Evolutionary conservation across 1,140 invertebrate genomes (phyloP), one percentile per base, ranked within the genome.

Genomic region (Pseudomyrmex gracilis): DNA sequence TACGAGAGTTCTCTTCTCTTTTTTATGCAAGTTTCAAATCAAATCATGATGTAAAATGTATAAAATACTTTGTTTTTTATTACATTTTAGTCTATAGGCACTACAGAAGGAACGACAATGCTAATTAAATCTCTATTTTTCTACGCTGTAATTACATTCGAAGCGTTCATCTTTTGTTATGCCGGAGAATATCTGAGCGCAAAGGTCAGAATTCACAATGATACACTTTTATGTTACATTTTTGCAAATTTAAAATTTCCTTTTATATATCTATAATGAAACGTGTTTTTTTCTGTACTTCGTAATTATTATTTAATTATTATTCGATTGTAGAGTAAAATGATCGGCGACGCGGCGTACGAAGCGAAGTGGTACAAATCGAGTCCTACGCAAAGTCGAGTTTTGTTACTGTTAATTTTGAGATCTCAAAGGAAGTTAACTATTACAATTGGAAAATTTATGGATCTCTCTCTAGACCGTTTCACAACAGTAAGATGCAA

Each of bases 111-210:
- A 0, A 5, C 82, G 12, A 47, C 55, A 9, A 22, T 55, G 24
- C 0, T 87, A n/a, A 55, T 84, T 34, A 86, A 68, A 51, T 63
- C 70, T 24, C 51, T 57, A 4, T 66, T 87, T 9, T 87, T 87
- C 60, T 86, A 87, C 9, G 1, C 64, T 8, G 85, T 71, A 5
- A 84, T 87, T 4, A 80, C 60, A 1, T 34, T 68, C 73, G 84
- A 88, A 9, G 86, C 86, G 7, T 89, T 88, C 47, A 61, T 88
- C 47, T 87, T 87, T 73, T 88, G 73, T 60, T 86, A 76, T 13
- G 87, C 82, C 47, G 87, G 85, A 17, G 85, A 88, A 77, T 88
- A 86, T 68, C 71, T 88, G 3, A 88, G 58, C 15, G 83, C 17
- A 8, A 86, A 86, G 73, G 86, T 86, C 34, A 13, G 73, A 70